Conservation (phyloP, 2,113 vertebrate genomes). For the Oncorhynchus gorbuscha region DNA sequence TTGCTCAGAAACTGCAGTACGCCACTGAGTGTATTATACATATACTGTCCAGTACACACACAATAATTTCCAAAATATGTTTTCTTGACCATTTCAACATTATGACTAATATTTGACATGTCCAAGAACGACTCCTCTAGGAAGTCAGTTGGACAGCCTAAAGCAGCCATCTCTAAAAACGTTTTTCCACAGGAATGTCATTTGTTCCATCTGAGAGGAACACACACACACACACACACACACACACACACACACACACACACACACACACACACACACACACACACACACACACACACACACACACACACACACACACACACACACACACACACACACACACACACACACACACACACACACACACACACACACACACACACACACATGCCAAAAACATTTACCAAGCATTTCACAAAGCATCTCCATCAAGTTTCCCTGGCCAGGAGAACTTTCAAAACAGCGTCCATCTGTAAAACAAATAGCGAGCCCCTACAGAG, state of each 20-base stretch:
- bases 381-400: slow-evolving; percentile 46
- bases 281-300: slow-evolving; percentile 27
- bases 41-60: too few relatives aligned
- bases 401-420: slow-evolving; percentile 48
- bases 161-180: slow-evolving; percentile 12
- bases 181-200: slow-evolving; percentile 35
- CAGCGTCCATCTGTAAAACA: slow-evolving; percentile 69
- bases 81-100: slow-evolving; percentile 11
- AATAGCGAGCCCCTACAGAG: slow-evolving; percentile 71
- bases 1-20: too few relatives aligned
- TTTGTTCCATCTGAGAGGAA: slow-evolving; percentile 44
- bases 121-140: slow-evolving; percentile 18
- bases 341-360: slow-evolving; percentile 15
- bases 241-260: slow-evolving; percentile 26
- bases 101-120: background rate
- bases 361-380: slow-evolving; percentile 15
- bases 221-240: slow-evolving; percentile 22
- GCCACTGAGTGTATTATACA: too few relatives aligned
- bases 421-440: slow-evolving; percentile 58
- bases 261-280: slow-evolving; percentile 20
- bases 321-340: slow-evolving; percentile 34
- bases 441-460: slow-evolving; percentile 62
- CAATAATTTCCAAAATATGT: background rate
- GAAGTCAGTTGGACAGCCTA: slow-evolving; percentile 22
- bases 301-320: slow-evolving; percentile 22